Percentiles rank a stretch among this genome's conserved stretches.
Conservation (phyloP, 2,797 vertebrate species). For the Hemibagrus guttatus region DNA sequence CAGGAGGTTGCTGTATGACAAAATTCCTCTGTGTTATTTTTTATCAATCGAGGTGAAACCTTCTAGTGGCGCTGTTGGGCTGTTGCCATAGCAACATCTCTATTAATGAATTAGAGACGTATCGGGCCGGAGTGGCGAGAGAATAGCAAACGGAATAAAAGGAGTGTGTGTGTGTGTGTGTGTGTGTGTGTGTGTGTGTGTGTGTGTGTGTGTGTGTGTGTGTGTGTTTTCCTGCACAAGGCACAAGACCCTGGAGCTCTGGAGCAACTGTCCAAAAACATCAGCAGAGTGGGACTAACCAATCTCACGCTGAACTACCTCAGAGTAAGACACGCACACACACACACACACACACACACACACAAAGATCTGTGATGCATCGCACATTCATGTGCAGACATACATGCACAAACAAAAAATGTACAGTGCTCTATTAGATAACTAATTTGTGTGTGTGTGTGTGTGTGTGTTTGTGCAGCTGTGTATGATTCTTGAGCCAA, state of each 20-base stretch:
- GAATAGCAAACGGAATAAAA: constrained; percentile 48
- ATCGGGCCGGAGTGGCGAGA: constrained; percentile 47
- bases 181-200: constrained; percentile 36
- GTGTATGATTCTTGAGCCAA: constrained; percentile 99
- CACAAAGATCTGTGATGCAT: constrained; percentile 84
- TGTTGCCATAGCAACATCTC: constrained; percentile 57
- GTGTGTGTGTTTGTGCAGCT: constrained; percentile 74
- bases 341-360: constrained; percentile 5
- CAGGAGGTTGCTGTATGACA: constrained; percentile 31
- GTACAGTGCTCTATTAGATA: background rate
- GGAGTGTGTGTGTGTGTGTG: constrained; percentile 20
- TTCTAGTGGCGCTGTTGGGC: constrained; percentile 52
- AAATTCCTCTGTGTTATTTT: constrained; percentile 50
- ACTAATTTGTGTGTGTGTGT: constrained; percentile 5
- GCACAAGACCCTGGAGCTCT: constrained; percentile 99
- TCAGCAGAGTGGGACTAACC: constrained; percentile 97
- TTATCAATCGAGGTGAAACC: constrained; percentile 57
- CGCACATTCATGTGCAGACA: constrained; percentile 74
- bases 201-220: constrained; percentile 34
- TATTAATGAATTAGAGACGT: constrained; percentile 57
- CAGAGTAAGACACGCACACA: constrained; percentile 83
- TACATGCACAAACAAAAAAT: constrained; percentile 73
- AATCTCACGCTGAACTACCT: constrained; percentile 99
- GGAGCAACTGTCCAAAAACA: constrained; percentile 99
- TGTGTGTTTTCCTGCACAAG: constrained; percentile 66